Base-by-base conservation (phyloP, 2,113 vertebrate species). In the Petromus typicus region DNA sequence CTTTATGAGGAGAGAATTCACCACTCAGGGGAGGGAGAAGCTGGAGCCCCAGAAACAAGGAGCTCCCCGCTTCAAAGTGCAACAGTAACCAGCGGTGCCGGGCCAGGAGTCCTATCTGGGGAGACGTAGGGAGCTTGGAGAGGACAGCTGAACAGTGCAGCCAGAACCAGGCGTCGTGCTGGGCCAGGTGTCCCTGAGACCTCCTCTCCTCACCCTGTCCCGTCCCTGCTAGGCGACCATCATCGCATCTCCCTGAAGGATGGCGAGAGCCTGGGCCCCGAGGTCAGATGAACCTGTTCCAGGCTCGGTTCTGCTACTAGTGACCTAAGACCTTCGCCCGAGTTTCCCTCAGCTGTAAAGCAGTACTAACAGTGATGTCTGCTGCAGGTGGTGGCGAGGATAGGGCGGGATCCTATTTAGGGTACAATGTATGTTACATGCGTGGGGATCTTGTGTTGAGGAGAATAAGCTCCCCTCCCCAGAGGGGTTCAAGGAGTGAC, bases 1-100 rank as follows among this genome's bases (percentile, higher is more conserved):
- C 85, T 90, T 90, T 63, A 48, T 43, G 83, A 93, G 37, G 82
- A 80, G 75, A 90, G 92, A 86, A 89, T 54, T 85, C 83, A 20
- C 78, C 56, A n/a, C 25, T 73, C 48, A 11, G 37, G 84, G 48
- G 86, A 97, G 94, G 84, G 54, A 57, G 84, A 30, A 27, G 48
- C 78, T 91, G 56, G 56, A 59, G 59, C 76, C 93, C n/a, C 34
- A 23, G 93, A 83, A 40, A 94, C 1, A 67, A 82, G 82, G 7
- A 4, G 5, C 71, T 3, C 4, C 37, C 23, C n/a, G n/a, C n/a
- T n/a, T n/a, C n/a, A n/a, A n/a, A n/a, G n/a, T n/a, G n/a, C n/a
- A n/a, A n/a, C n/a, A n/a, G n/a, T n/a, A n/a, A n/a, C n/a, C n/a
- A n/a, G n/a, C n/a, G n/a, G n/a, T n/a, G n/a, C n/a, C n/a, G 73